Base-by-base conservation (phyloP, 2,888 invertebrate species). In the Ophion ellenae region DNA sequence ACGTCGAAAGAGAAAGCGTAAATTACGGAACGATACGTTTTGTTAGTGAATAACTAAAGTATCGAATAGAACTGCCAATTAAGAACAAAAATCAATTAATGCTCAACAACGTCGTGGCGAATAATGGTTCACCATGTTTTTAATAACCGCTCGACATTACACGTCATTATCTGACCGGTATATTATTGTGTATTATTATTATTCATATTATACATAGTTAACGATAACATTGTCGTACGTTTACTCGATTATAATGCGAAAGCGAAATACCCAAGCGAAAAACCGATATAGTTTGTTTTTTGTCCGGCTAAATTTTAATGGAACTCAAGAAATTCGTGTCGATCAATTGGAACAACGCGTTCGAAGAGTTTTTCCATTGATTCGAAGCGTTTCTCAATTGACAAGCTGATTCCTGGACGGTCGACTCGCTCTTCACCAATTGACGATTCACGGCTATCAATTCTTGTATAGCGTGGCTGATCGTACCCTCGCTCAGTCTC, bases 1-100 rank as follows among this genome's bases (percentile, higher is more conserved):
- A 82, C 66, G 78, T 76, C 45, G 36, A 59, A 80, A 74, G 57
- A 66, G 78, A 70, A 66, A 75, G 67, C 69, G 79, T 69, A 24
- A 79, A 81, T 83, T 78, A 57, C 63, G 76, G 79, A 81, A 88
- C 87, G 74, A 83, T 84, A 87, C 85, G 83, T 87, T 81, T 77
- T 87, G 88, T 88, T 92, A 92, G 90, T 86, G 88, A 89, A 87
- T 90, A 90, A 89, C 86, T 81, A 70, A 89, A 85, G 87, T 88
- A 91, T 90, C 89, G 90, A 88, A 91, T 92, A 93, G 92, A 91
- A 93, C 93, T 93, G 93, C 93, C 93, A 93, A 90, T 90, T 87
- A 87, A 90, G 87, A 87, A 86, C 81, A 90, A 70, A 89, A 89
- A 90, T 89, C 89, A 89, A 92, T 89, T 89, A 91, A 91, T 93